Conservation (phyloP, 2,888 invertebrate species). For the Caenorhabditis panamensis region DNA sequence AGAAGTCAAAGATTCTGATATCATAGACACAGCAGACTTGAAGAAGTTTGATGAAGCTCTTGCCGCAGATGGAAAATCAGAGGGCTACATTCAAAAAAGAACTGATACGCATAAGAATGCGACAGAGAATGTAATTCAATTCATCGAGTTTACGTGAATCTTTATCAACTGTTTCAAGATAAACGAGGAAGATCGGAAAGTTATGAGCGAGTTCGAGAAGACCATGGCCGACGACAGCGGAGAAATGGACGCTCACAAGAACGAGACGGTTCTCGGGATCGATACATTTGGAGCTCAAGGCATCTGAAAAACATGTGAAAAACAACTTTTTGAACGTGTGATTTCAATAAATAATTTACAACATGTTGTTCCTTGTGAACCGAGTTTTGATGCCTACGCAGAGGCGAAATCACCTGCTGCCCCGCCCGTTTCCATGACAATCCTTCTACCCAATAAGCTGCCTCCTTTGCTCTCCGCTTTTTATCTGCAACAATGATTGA, state of each 20-base stretch:
- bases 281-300: constrained; percentile 56
- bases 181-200: constrained; percentile 24
- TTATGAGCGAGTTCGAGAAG: constrained; percentile 40
- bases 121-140: constrained; percentile 22
- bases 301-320: constrained; percentile 40
- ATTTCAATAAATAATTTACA: neutral
- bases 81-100: constrained; percentile 34
- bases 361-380: neutral
- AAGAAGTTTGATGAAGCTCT: constrained; percentile 44
- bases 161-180: constrained; percentile 21
- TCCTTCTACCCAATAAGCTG: neutral
- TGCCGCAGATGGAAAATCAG: constrained; percentile 22
- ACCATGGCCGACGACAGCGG: neutral
- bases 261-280: constrained; percentile 52
- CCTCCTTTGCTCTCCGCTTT: neutral
- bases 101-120: constrained; percentile 10
- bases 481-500: constrained; percentile 31
- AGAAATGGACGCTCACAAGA: constrained; percentile 18
- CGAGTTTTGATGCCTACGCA: too few relatives aligned
- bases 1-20: constrained; percentile 35
- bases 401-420: too few relatives aligned
- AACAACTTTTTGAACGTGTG: neutral
- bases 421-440: too few relatives aligned
- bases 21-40: constrained; percentile 29
- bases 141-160: neutral